Evolutionary conservation across 2,888 invertebrate species (phyloP).

Genomic region (Caenorhabditis panamensis): DNA sequence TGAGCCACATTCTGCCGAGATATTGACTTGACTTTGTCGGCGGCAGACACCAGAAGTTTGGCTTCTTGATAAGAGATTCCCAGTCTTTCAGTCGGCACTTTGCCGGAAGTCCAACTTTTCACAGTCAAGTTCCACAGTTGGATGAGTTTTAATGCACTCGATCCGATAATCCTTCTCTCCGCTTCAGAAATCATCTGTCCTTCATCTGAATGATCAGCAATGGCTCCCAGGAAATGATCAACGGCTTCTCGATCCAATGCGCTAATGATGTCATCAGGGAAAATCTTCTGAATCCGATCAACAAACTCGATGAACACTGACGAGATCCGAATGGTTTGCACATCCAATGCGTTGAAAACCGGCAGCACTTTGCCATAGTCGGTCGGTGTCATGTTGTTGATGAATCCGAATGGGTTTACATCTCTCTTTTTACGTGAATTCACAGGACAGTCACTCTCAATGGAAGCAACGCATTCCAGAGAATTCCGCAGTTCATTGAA

Average conservation of each 20-base stretch:
- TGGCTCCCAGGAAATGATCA: slow-evolving; percentile 57
- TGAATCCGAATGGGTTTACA: slow-evolving; percentile 33
- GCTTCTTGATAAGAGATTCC: slow-evolving; percentile 63
- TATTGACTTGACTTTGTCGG: slow-evolving; percentile 68
- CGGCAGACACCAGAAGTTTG: slow-evolving; percentile 60
- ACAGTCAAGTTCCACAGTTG: slow-evolving; percentile 68
- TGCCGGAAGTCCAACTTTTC: slow-evolving; percentile 67
- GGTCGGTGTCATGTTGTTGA: slow-evolving; percentile 30
- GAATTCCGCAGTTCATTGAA: slow-evolving; percentile 38
- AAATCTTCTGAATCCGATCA: slow-evolving; percentile 52
- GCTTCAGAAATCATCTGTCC: slow-evolving; percentile 56
- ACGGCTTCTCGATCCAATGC: slow-evolving; percentile 40
- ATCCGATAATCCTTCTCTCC: slow-evolving; percentile 50
- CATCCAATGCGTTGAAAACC: slow-evolving; percentile 67
- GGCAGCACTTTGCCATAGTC: slow-evolving; percentile 53
- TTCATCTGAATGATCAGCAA: slow-evolving; percentile 58
- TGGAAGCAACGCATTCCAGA: slow-evolving; percentile 57
- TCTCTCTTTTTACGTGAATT: slow-evolving; percentile 15
- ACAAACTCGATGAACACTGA: slow-evolving; percentile 69
- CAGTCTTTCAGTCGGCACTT: slow-evolving; percentile 25
- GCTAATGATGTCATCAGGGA: slow-evolving; percentile 31
- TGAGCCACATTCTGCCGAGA: slow-evolving; percentile 69
- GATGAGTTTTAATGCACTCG: slow-evolving; percentile 8
- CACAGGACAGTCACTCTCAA: slow-evolving; percentile 60
- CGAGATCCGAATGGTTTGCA: slow-evolving; percentile 69